Conservation (phyloP, 1,140 invertebrate species). For the Chionoecetes opilio region DNA sequence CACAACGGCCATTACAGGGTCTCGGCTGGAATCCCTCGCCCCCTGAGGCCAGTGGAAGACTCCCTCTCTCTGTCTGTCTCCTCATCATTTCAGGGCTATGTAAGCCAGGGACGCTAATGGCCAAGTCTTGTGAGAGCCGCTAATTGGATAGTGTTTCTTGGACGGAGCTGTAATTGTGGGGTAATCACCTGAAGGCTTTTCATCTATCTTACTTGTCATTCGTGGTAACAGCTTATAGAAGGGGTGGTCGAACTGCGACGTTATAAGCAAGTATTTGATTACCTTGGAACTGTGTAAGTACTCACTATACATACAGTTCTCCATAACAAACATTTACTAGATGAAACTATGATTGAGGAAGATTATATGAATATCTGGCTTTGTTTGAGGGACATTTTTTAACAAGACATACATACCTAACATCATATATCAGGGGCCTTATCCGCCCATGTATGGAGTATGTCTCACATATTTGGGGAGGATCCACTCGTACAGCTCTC, state of each 20-base stretch:
- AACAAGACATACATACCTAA: no score
- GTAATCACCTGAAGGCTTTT: constrained; percentile 35
- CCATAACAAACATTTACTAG: no score
- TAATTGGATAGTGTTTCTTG: constrained; percentile 75
- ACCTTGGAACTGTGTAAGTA: background rate
- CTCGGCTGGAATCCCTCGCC: constrained; percentile 20
- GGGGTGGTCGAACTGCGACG: background rate
- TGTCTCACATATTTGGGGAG: no score
- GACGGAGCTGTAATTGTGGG: constrained; percentile 72
- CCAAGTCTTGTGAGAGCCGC: constrained; percentile 74
- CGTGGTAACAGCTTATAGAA: background rate
- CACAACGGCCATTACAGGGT: constrained; percentile 51
- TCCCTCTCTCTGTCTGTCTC: constrained; percentile 28
- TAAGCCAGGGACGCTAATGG: constrained; percentile 65
- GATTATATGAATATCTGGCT: no score
- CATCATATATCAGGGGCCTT: no score
- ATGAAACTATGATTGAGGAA: no score
- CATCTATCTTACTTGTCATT: background rate
- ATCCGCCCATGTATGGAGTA: no score
- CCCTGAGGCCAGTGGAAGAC: constrained; percentile 22
- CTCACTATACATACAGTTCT: no score
- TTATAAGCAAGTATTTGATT: background rate
- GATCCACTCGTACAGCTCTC: no score
- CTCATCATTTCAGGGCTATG: background rate
- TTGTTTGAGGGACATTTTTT: no score